Conservation (phyloP, 2,113 vertebrate species). For the Hiodon tergisus region DNA sequence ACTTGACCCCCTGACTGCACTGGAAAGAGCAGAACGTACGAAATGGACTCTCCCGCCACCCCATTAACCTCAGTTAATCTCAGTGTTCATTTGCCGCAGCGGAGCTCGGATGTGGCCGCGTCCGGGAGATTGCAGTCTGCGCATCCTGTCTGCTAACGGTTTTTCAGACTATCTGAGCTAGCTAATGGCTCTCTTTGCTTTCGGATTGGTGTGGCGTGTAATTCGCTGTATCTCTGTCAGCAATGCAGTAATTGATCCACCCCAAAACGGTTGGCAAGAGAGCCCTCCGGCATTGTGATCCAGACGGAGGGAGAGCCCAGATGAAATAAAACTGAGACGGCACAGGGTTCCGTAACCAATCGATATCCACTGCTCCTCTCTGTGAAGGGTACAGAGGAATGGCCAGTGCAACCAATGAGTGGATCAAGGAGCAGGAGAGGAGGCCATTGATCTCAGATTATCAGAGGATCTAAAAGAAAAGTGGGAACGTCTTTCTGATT, state of each 20-base stretch:
- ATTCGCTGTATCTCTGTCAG: not conserved
- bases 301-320: not conserved
- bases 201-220: not conserved
- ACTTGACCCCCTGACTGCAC: too few relatives aligned
- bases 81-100: too few relatives aligned
- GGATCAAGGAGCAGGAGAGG: not conserved
- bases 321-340: not conserved
- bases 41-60: too few relatives aligned
- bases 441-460: slow-evolving; percentile 17
- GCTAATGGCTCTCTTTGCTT: not conserved
- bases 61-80: too few relatives aligned
- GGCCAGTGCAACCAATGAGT: not conserved
- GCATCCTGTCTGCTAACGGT: not conserved
- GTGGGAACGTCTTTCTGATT: too few relatives aligned
- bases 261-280: not conserved
- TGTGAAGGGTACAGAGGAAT: not conserved
- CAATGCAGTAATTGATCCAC: not conserved
- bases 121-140: not conserved
- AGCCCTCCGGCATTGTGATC: not conserved
- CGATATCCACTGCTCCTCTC: not conserved
- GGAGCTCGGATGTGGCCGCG: not conserved
- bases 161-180: not conserved
- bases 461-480: not conserved
- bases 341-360: not conserved
- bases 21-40: too few relatives aligned